Evolutionary conservation across 2,113 vertebrate species (phyloP), one percentile per base, ranked within the genome.

Genomic region (Hyperopisus bebe): DNA sequence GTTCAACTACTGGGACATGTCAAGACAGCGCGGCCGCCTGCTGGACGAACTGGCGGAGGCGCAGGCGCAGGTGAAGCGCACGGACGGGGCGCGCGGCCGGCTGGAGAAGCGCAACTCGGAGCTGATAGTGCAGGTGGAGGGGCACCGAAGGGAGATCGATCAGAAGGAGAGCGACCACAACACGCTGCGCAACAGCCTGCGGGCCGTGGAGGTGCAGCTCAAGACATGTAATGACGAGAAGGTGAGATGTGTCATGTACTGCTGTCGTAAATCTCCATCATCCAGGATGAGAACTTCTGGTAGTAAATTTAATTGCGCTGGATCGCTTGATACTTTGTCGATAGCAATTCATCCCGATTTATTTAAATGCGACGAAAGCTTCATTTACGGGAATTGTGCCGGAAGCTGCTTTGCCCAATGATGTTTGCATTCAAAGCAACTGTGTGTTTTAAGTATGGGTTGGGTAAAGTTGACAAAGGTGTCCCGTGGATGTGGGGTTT

Each of bases 91-190:
- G 92, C 97, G 97, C 11, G 97, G 97, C 70, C 97, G 98, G 9
- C 94, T 98, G 95, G 98, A 99, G 95, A 98, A 98, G 93, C 94
- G 98, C 5, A 98, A 97, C 95, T 97, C 98, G 0, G 98, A 99
- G 95, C 97, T 99, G 47, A 94, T 98, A 96, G 95, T 97, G 91
- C 96, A 97, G 95, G 97, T 97, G 94, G 98, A 99, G 92, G 95
- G 96, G n/a, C 97, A 98, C 93, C 97, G 95, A 95, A 97, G 97
- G 89, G 97, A 98, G 94, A 95, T 98, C 92, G 97, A 99, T 90
- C 97, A 97, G 95, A 98, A 96, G 93, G 97, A 99, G 89, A 96
- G 96, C 70, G 98, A 99, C 89, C 96, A 95, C 93, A 95, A 92
- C 90, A 94, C 95, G 0, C 94, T 99, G 89, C 97, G 97, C 94